Evolutionary conservation across 2,797 vertebrate genomes (phyloP), one percentile per base, ranked within the genome.

Genomic region (Scleropages formosus): DNA sequence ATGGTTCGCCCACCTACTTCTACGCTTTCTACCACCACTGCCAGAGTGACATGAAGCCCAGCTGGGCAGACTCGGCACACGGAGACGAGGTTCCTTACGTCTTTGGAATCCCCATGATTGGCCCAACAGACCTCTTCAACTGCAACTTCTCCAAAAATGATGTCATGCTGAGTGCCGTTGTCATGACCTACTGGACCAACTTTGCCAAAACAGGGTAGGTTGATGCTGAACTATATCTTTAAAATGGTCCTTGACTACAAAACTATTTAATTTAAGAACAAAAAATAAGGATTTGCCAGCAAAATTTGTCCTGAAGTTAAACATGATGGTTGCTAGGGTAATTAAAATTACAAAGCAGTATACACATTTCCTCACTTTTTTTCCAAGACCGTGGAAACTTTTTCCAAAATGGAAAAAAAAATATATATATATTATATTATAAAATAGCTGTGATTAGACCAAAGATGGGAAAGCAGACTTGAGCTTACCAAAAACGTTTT

Each of bases 161-260:
- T 10, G 95, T 98, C 69, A 98, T 98, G 96, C 92, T 99, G 59
- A 99, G 97, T 9, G 97, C 97, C 0, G 96, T 98, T 39, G 95
- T 98, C 78, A 98, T 99, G 97, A 99, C 97, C 0, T 99, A 98
- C 85, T 99, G 97, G 97, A 99, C 96, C 20, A 99, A 98, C 86
- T 99, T 99, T 2, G 97, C 97, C 84, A 99, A 99, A 90, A 99
- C 97, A 0, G 97, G 97, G 97, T 99, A 88, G 81, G 96, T 75
- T 46, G 13, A 67, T 39, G 16, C 27, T 6, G 31, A 39, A 39
- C 2, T 39, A 39, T 6, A 6, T 39, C 31, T 39, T 39, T 39
- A 2, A 2, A 39, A 2, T 39, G 31, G 2, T 39, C 8, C 31
- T n/a, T 51, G 6, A 22, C 12, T 49, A 9, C n/a, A 12, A 1